Conservation (phyloP, 1,140 invertebrate genomes). For the Magallana gigas region DNA sequence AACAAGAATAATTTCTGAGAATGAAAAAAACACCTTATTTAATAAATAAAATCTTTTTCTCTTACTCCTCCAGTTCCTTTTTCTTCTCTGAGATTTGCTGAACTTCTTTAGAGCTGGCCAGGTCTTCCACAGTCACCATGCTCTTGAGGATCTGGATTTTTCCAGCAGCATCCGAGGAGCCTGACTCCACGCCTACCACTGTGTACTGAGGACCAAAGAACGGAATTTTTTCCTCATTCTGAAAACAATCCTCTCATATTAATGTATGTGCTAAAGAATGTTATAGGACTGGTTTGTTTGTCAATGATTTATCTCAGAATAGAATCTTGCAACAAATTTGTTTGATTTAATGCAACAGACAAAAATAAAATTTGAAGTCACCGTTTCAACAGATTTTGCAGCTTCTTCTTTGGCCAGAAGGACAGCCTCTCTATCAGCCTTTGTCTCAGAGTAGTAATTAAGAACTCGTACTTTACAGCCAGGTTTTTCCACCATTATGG, state of each 20-base stretch:
- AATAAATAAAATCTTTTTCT: neutral
- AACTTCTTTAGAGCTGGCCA: neutral
- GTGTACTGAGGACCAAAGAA: conserved; percentile 67
- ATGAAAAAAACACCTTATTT: no score
- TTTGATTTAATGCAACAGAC: no score
- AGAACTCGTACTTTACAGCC: conserved; percentile 39
- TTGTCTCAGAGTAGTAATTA: conserved; percentile 65
- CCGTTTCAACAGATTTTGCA: neutral
- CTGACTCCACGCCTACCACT: conserved; percentile 60
- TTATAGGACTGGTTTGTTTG: neutral
- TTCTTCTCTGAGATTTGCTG: conserved; percentile 13
- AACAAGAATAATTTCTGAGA: no score
- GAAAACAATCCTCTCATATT: neutral
- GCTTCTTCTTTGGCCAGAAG: neutral
- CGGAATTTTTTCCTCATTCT: conserved; percentile 1
- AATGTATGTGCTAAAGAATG: neutral
- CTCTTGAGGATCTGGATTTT: conserved; percentile 60
- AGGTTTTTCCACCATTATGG: conserved; percentile 55
- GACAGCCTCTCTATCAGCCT: conserved; percentile 19
- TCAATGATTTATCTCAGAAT: no score
- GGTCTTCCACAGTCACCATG: conserved; percentile 30
- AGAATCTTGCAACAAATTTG: no score
- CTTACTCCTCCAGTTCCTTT: neutral
- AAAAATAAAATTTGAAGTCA: neutral
- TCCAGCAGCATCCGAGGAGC: conserved; percentile 56